These are phyloP conservation scores for Metridium senile DNA, from an alignment of 92 coral and sea anemone species.

Conservation along the genomic window DNA sequence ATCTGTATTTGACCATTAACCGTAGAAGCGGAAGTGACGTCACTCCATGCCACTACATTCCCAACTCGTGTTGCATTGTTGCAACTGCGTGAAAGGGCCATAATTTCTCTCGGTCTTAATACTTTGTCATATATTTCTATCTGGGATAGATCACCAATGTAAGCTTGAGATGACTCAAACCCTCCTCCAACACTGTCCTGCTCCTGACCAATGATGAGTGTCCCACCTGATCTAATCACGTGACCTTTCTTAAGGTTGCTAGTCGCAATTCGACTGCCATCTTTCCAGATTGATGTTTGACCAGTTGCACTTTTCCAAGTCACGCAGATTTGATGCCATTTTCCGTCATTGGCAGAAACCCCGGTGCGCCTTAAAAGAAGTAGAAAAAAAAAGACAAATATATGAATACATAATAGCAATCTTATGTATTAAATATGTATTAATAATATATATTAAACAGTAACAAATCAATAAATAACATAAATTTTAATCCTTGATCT, in stretches of 20 bases:
- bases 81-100: not conserved
- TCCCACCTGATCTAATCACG: slow-evolving; percentile 22
- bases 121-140: slow-evolving; percentile 4
- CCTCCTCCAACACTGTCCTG: slow-evolving; percentile 19
- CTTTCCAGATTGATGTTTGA: not conserved
- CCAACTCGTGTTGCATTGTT: not conserved
- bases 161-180: slow-evolving; percentile 5
- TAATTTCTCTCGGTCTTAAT: not conserved
- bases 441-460: too few species aligned
- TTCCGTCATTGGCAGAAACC: slow-evolving; percentile 13
- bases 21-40: slow-evolving; percentile 6
- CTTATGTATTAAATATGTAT: too few species aligned
- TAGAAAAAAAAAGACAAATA: too few species aligned
- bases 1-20: slow-evolving; percentile 6
- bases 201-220: slow-evolving; percentile 10
- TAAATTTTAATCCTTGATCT: too few species aligned
- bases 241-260: slow-evolving; percentile 2
- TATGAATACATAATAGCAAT: too few species aligned
- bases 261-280: not conserved
- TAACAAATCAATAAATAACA: too few species aligned
- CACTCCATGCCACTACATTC: slow-evolving; percentile 10
- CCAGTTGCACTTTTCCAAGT: slow-evolving; percentile 24
- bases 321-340: slow-evolving; percentile 22
- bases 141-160: slow-evolving; percentile 11
- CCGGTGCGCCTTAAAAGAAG: not conserved